Evolutionary conservation across 2,888 invertebrate genomes (phyloP), one percentile per base, ranked within the genome.

Genomic region (Phytoseiulus persimilis): DNA sequence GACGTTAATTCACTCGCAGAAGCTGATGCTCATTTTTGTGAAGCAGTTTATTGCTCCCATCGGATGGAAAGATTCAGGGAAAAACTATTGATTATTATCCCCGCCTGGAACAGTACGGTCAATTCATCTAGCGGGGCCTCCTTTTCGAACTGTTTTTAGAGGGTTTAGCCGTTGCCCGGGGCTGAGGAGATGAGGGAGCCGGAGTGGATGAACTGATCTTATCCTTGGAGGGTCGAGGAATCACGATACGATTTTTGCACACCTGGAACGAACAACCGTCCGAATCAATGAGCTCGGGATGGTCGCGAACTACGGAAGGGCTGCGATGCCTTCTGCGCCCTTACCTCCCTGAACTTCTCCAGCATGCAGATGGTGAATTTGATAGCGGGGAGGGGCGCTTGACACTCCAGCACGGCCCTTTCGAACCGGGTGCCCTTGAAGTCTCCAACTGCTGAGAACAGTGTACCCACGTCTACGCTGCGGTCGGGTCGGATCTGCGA

Each of bases 281-380:
- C 39, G 39, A 39, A 65, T 65, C 9, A 28, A 65, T 23, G 18
- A 18, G 18, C 5, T 3, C 28, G 28, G 9, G 5, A 3, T 9
- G 39, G 9, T 39, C 3, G 39, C 9, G 3, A 6, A 6, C 39
- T 39, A 9, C 39, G 9, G 9, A 6, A 3, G 39, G 9, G 39
- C 5, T 39, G 3, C 9, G 5, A 39, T 39, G 3, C 39, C 39
- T 9, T 39, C 65, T 65, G 9, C 18, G 18, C 28, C 2, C 65
- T 87, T 32, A 87, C 87, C 87, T 87, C 33, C 31, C 87, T n/a
- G 87, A 87, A 87, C 23, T 23, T 33, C 11, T 32, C 87, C n/a
- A 87, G 18, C 87, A 87, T 87, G 45, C 87, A 87, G 33, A 87
- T 87, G 32, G 87, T 87, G 87, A 87, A 87, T 33, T 87, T 87